Conservation (phyloP, 2,797 vertebrate species). For the Gymnoscopelus braueri region DNA sequence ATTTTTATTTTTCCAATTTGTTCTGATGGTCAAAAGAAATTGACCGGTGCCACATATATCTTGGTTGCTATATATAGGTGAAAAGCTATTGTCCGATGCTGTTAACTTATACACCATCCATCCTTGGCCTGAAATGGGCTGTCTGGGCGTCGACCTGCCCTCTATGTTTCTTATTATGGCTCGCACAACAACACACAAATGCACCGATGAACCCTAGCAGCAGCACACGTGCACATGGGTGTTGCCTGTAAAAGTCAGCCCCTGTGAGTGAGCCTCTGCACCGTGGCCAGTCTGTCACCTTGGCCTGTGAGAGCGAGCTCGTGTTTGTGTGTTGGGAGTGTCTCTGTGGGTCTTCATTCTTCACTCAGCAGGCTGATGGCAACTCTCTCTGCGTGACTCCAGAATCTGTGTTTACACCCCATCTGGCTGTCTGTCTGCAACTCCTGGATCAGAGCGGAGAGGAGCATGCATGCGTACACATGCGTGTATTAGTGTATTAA, state of each 20-base stretch:
- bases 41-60: conserved; percentile 67
- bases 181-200: conserved; percentile 22
- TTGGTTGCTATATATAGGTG: conserved; percentile 40
- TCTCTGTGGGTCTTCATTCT: conserved; percentile 81
- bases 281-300: conserved; percentile 74
- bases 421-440: conserved; percentile 81
- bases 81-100: conserved; percentile 67
- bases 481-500: conserved; percentile 13
- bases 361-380: conserved; percentile 82
- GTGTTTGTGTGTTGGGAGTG: conserved; percentile 46
- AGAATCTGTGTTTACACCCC: conserved; percentile 83
- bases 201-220: conserved; percentile 14
- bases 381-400: conserved; percentile 82
- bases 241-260: conserved; percentile 31
- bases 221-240: conserved; percentile 24
- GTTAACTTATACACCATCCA: conserved; percentile 69
- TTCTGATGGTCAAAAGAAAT: conserved; percentile 62
- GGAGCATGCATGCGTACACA: conserved; percentile 11
- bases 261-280: conserved; percentile 29
- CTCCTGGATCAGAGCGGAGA: conserved; percentile 65
- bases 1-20: conserved; percentile 67
- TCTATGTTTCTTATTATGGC: conserved; percentile 41
- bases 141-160: conserved; percentile 32
- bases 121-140: conserved; percentile 51
- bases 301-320: conserved; percentile 69